Base-by-base conservation (phyloP, 2,888 invertebrate genomes). In the Glaucopsyche alexis region DNA sequence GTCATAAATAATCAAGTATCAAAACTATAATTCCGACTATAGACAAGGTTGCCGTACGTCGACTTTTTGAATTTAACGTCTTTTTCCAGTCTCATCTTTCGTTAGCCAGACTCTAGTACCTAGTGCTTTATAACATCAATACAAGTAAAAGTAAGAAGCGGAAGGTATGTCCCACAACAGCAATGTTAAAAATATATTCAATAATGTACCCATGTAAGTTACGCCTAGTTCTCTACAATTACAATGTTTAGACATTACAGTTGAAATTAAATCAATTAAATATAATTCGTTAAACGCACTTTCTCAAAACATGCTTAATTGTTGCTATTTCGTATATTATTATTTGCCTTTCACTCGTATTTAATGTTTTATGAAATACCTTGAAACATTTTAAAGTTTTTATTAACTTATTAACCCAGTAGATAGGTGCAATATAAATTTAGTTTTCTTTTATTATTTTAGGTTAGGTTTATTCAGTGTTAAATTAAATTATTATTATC, bases 301-400 rank as follows among this genome's bases (percentile, higher is more conserved):
- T 65, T 65, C 65, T 40, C 65, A 65, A 65, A 65, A 65, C 65
- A 65, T 40, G 65, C 40, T 65, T 65, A 65, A 40, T 65, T 65
- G n/a, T 65, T 38, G 55, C 19, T 55, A 55, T 55, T 55, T 55
- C 19, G 55, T 19, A 55, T 19, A 55, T 42, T 19, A 55, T 42
- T 2, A 42, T 55, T 55, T 55, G 19, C 55, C 55, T 55, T 55
- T 55, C 55, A 55, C 55, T 55, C 8, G 19, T 55, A 19, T 16
- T 55, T 55, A 55, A 55, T 19, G 19, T 55, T 55, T 55, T 19
- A 55, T 19, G 19, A 55, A 55, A 11, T 9, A 19, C 55, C 19
- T 16, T 19, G 55, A 55, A 55, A 11, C 7, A 8, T 42, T 42
- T 55, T 29, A 3, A 29, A 29, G 29, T 29, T 11, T 50, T 19